These are phyloP conservation scores for Aramus guarauna DNA, from an alignment of 2,113 vertebrate species.

Conservation along the genomic window DNA sequence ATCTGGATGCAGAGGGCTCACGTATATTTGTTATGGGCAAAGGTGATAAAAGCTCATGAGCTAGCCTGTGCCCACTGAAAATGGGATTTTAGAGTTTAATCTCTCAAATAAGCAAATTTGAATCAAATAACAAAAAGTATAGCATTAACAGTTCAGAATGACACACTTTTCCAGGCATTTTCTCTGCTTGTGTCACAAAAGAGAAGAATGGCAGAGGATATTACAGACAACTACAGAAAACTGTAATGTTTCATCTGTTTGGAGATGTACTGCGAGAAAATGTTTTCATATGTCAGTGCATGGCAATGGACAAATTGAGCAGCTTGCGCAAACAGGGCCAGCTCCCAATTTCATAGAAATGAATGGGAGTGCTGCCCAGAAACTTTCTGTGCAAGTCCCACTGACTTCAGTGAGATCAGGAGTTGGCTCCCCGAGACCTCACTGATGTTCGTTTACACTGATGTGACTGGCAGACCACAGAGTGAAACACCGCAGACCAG, in stretches of 20 bases:
- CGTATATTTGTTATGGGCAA: neutral
- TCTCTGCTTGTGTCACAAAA: neutral
- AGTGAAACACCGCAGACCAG: accelerated
- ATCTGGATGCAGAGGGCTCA: neutral
- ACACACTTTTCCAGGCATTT: neutral
- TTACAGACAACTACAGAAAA: neutral
- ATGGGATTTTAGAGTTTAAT: neutral
- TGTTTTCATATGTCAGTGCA: neutral
- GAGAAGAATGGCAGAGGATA: neutral
- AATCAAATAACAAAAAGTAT: neutral
- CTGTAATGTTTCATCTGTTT: neutral
- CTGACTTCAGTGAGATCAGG: neutral
- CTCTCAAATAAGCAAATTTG: neutral
- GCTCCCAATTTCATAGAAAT: neutral
- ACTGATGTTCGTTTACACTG: neutral
- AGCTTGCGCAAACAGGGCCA: neutral
- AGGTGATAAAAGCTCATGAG: neutral
- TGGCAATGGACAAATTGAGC: neutral
- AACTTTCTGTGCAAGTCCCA: neutral
- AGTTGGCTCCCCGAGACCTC: neutral
- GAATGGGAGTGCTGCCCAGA: neutral
- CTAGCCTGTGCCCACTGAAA: neutral
- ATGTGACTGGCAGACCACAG: neutral
- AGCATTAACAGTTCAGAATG: neutral
- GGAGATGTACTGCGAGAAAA: neutral